Evolutionary conservation across 2,797 vertebrate species (phyloP).

Genomic region (Nothura maculosa): DNA sequence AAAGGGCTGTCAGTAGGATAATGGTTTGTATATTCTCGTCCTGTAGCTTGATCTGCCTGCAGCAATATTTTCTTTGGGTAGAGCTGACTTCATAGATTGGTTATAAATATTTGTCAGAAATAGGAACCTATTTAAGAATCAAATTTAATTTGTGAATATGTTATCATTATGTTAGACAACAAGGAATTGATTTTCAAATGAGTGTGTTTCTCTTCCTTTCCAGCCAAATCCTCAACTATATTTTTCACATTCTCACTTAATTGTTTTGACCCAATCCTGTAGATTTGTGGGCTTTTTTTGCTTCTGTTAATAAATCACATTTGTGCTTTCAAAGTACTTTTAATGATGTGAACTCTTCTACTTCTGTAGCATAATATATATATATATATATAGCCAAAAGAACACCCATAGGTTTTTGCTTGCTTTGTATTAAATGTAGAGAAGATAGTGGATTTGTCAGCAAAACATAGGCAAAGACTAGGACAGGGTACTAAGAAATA

Average conservation of each 20-base stretch:
- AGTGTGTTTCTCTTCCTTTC: neutral
- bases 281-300: neutral
- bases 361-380: neutral
- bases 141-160: neutral
- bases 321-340: neutral
- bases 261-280: neutral
- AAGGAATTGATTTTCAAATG: neutral
- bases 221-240: neutral
- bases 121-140: neutral
- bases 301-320: neutral
- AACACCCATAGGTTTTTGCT: neutral
- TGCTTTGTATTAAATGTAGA: neutral
- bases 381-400: neutral
- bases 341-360: neutral
- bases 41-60: conserved; percentile 28
- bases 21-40: conserved; percentile 21
- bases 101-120: neutral
- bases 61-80: neutral
- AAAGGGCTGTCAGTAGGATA: conserved; percentile 48
- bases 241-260: neutral
- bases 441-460: neutral
- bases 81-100: neutral
- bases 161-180: neutral
- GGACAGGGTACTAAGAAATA: neutral
- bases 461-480: neutral